These are phyloP conservation scores for Eupeodes latifasciatus DNA, from an alignment of 2,888 invertebrate genomes.

Conservation along the genomic window DNA sequence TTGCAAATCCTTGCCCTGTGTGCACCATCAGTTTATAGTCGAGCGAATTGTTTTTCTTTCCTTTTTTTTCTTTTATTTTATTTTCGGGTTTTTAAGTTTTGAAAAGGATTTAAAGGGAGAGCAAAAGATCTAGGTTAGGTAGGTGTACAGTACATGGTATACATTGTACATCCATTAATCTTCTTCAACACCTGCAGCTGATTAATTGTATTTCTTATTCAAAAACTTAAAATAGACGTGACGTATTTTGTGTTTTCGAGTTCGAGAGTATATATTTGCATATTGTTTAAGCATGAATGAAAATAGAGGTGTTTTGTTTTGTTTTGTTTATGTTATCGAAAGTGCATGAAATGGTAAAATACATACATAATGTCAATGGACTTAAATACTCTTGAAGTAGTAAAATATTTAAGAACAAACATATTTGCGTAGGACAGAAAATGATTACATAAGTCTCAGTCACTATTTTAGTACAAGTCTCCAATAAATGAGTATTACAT, in stretches of 20 bases:
- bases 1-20: background rate
- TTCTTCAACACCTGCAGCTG: conserved; percentile 48
- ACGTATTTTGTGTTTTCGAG: background rate
- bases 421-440: no score
- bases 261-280: background rate
- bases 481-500: no score
- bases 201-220: conserved; percentile 36
- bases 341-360: no score
- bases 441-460: no score
- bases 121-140: no score
- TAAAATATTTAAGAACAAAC: no score
- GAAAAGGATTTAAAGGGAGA: background rate
- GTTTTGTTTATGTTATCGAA: conserved; percentile 5
- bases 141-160: background rate
- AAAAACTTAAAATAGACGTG: background rate
- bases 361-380: background rate
- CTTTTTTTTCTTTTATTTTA: background rate
- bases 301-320: conserved; percentile 24
- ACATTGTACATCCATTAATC: conserved; percentile 6
- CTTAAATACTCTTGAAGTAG: background rate
- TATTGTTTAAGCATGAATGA: conserved; percentile 9
- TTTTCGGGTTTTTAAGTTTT: background rate
- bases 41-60: conserved; percentile 14
- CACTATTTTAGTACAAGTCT: no score
- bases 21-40: background rate